Percentiles rank a stretch among this genome's conserved stretches.
Conservation (phyloP, 2,888 invertebrate species). For the Deilephila elpenor region DNA sequence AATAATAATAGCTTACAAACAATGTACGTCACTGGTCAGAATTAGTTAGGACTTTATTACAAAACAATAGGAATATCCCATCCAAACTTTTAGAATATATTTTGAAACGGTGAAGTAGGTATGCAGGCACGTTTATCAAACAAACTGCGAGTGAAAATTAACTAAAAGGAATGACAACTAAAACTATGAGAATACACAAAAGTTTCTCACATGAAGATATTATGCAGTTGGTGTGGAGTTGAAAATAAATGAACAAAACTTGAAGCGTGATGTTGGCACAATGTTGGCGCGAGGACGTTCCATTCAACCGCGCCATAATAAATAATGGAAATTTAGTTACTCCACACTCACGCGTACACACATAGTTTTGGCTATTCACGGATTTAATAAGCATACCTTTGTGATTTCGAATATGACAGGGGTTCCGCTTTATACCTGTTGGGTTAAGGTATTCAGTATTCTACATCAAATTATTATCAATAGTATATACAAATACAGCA, state of each 20-base stretch:
- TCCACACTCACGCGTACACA: not conserved
- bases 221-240: slow-evolving; percentile 51
- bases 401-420: slow-evolving; percentile 5
- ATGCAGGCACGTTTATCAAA: not conserved
- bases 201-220: slow-evolving; percentile 57
- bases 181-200: slow-evolving; percentile 46
- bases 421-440: not conserved
- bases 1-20: too few relatives aligned
- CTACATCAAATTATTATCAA: not conserved
- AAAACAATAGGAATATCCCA: too few relatives aligned
- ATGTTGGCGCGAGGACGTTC: slow-evolving; percentile 50
- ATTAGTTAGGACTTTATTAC: too few relatives aligned
- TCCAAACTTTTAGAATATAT: not conserved
- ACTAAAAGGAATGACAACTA: slow-evolving; percentile 40
- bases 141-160: slow-evolving; percentile 38
- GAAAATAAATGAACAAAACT: slow-evolving; percentile 57
- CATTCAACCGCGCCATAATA: slow-evolving; percentile 43
- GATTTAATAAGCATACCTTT: slow-evolving; percentile 7
- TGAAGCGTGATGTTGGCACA: slow-evolving; percentile 51
- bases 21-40: too few relatives aligned
- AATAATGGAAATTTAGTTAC: slow-evolving; percentile 48
- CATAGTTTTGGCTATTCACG: not conserved
- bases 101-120: not conserved
- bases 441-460: not conserved
- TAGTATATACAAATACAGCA: not conserved